These are phyloP conservation scores for Lasioglossum figueresi DNA, from an alignment of 2,888 invertebrate species.

Conservation along the genomic window DNA sequence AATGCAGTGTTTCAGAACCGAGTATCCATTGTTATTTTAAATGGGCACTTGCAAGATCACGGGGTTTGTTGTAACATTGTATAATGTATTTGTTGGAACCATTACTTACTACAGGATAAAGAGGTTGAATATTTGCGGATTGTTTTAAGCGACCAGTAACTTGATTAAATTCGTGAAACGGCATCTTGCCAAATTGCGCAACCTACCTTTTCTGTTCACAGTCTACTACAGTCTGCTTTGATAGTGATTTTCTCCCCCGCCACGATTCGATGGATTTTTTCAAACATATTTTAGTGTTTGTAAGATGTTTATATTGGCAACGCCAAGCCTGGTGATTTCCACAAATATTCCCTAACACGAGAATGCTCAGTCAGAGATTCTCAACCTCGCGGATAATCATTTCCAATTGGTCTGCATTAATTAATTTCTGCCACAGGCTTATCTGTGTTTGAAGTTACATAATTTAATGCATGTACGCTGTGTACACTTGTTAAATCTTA, in stretches of 20 bases:
- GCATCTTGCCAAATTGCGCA: constrained; percentile 64
- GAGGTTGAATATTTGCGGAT: constrained; percentile 58
- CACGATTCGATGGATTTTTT: background rate
- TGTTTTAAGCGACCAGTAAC: constrained; percentile 69
- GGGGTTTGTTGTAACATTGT: background rate
- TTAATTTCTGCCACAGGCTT: background rate
- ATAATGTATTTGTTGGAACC: background rate
- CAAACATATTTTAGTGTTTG: background rate
- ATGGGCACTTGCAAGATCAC: background rate
- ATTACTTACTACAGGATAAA: constrained; percentile 66
- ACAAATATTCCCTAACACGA: background rate
- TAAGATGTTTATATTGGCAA: background rate
- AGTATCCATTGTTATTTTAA: background rate
- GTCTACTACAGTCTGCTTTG: background rate
- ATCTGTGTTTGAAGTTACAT: constrained; percentile 5
- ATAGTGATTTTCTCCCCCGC: constrained; percentile 15
- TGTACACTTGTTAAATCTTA: background rate
- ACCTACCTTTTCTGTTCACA: constrained; percentile 26
- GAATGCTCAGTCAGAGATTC: background rate
- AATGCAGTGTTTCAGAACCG: background rate
- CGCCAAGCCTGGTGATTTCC: background rate
- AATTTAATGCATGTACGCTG: background rate
- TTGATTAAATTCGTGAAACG: constrained; percentile 66
- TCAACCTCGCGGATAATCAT: background rate
- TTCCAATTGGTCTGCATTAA: background rate